Conservation (phyloP, 2,113 vertebrate genomes). For the Aplodontia rufa region DNA sequence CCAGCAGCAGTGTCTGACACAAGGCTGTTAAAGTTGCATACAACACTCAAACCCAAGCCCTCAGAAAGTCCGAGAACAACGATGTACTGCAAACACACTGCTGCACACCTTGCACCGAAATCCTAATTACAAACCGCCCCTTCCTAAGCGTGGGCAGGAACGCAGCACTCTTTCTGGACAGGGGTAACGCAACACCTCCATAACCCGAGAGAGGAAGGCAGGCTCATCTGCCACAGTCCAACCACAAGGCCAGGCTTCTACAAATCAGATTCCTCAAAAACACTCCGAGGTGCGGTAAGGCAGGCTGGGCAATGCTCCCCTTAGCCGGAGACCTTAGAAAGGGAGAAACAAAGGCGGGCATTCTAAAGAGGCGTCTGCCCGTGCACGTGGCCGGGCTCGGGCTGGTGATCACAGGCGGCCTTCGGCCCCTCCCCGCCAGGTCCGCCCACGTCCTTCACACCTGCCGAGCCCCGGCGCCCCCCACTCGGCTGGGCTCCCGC, state of each 20-base stretch:
- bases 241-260: neutral
- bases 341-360: neutral
- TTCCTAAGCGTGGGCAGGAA: neutral
- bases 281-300: neutral
- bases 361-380: neutral
- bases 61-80: neutral
- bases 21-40: neutral
- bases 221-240: neutral
- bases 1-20: neutral
- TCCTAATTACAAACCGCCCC: neutral
- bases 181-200: neutral
- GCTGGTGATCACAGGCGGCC: neutral
- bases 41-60: neutral
- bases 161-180: fast-evolving
- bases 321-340: neutral
- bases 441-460: no score
- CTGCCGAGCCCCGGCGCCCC: neutral
- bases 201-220: neutral
- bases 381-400: neutral
- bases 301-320: fast-evolving
- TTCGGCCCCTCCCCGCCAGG: neutral
- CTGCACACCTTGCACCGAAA: neutral
- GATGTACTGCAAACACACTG: neutral
- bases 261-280: neutral
- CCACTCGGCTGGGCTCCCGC: neutral